A percentile compares a stretch with the other conserved stretches of the same genome.
These are phyloP conservation scores for Brachypteracias leptosomus DNA, from an alignment of 2,113 vertebrate species.

Conservation along the genomic window DNA sequence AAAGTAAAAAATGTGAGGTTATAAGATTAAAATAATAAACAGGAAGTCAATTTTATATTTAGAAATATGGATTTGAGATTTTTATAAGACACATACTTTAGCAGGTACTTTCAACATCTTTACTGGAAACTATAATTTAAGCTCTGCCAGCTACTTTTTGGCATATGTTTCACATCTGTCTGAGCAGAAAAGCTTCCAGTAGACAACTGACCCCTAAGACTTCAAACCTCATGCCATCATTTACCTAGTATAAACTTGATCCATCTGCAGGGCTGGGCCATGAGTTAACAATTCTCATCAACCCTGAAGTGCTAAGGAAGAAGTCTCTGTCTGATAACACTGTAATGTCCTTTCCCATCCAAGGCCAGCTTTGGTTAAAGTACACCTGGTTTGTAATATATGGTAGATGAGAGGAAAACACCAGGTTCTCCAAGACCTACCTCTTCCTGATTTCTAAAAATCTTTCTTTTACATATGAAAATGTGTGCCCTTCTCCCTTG, in stretches of 20 bases:
- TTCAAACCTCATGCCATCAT: background rate
- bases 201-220: background rate
- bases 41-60: conserved; percentile 68
- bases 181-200: background rate
- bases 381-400: background rate
- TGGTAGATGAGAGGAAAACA: background rate
- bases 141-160: conserved; percentile 17
- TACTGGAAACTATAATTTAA: conserved; percentile 65
- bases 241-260: background rate
- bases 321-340: fast-evolving
- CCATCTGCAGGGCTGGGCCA: background rate
- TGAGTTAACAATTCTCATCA: background rate
- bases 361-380: background rate
- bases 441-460: background rate
- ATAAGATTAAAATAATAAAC: conserved; percentile 65
- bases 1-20: conserved; percentile 61
- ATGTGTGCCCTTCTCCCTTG: background rate
- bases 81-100: conserved; percentile 20
- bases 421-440: background rate
- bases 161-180: background rate
- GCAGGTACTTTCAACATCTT: conserved; percentile 54
- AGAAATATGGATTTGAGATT: conserved; percentile 68
- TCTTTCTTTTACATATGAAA: background rate
- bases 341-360: background rate
- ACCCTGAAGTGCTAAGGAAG: background rate